A percentile compares a stretch with the other conserved stretches of the same genome.
phyloP scores from a whole-genome alignment of 2,113 vertebrate species.

The Tachuris rubrigastra region DNA sequence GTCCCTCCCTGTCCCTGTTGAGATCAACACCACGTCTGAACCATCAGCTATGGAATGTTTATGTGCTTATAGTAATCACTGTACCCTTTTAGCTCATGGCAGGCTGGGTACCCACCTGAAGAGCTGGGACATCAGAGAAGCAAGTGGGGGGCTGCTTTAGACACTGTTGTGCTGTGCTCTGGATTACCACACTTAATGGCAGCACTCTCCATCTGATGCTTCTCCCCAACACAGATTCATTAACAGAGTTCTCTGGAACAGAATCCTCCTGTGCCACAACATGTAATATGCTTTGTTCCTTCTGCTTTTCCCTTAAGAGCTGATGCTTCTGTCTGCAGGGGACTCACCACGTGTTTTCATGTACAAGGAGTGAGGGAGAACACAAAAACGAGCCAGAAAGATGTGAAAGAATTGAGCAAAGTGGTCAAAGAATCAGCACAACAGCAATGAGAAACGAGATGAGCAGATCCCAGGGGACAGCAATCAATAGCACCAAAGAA shows the following conservation, averaged over 20 bases:
- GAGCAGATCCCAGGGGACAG: neutral
- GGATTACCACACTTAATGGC: neutral
- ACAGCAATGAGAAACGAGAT: neutral
- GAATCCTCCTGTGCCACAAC: neutral
- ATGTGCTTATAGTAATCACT: neutral
- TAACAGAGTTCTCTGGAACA: neutral
- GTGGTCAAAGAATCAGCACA: neutral
- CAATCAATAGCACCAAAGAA: neutral
- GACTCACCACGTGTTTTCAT: fast-evolving
- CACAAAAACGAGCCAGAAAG: neutral
- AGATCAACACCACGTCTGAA: neutral
- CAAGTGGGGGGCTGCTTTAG: neutral
- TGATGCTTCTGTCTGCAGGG: neutral
- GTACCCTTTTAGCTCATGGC: neutral
- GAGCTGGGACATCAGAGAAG: neutral
- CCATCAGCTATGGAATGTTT: neutral
- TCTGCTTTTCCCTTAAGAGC: neutral
- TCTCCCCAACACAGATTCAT: neutral
- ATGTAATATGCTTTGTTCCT: neutral
- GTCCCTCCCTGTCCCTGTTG: neutral
- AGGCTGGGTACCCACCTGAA: neutral
- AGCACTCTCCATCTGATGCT: neutral
- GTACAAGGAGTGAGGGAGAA: neutral
- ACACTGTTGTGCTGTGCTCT: neutral
- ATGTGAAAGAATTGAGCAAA: neutral